phyloP scores from a whole-genome alignment of 2,888 invertebrate species.

The Lycocerus yunnanus region DNA sequence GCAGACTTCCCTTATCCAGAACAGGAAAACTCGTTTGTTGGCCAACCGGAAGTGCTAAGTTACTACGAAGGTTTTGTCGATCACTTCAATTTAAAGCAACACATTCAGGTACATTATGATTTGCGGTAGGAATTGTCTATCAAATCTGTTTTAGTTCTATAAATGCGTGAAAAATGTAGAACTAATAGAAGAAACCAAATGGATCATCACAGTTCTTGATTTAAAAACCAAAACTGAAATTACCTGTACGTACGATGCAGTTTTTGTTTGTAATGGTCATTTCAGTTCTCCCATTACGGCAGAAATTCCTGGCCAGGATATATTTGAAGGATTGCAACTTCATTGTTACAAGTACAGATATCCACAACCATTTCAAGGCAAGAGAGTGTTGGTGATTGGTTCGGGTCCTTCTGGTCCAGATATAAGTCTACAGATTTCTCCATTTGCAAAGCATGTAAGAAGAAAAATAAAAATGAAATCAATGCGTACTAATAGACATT shows the following conservation, averaged over 20 bases:
- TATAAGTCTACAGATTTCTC: slow-evolving; percentile 57
- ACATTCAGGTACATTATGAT: slow-evolving; percentile 63
- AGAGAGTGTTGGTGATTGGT: slow-evolving; percentile 79
- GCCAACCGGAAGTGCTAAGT: slow-evolving; percentile 67
- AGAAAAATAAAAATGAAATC: too few relatives aligned
- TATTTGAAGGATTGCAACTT: slow-evolving; percentile 61
- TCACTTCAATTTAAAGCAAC: slow-evolving; percentile 63
- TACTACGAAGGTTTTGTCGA: slow-evolving; percentile 72
- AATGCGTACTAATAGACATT: too few relatives aligned
- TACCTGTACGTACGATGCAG: slow-evolving; percentile 65
- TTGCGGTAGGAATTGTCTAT: not conserved
- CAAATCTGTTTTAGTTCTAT: slow-evolving; percentile 40
- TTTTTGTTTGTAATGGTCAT: slow-evolving; percentile 61
- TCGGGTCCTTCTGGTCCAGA: slow-evolving; percentile 88
- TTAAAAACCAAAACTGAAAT: slow-evolving; percentile 56
- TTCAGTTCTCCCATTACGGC: slow-evolving; percentile 62
- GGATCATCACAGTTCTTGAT: slow-evolving; percentile 66
- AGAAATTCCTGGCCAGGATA: slow-evolving; percentile 67
- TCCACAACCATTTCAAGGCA: slow-evolving; percentile 68
- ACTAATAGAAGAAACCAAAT: slow-evolving; percentile 53
- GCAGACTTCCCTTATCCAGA: slow-evolving; percentile 69
- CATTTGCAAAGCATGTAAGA: slow-evolving; percentile 50
- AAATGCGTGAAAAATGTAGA: slow-evolving; percentile 41
- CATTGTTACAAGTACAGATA: slow-evolving; percentile 86
- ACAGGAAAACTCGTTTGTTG: slow-evolving; percentile 66